phyloP scores from a whole-genome alignment of 2,888 invertebrate genomes.

The Stramonita haemastoma region DNA sequence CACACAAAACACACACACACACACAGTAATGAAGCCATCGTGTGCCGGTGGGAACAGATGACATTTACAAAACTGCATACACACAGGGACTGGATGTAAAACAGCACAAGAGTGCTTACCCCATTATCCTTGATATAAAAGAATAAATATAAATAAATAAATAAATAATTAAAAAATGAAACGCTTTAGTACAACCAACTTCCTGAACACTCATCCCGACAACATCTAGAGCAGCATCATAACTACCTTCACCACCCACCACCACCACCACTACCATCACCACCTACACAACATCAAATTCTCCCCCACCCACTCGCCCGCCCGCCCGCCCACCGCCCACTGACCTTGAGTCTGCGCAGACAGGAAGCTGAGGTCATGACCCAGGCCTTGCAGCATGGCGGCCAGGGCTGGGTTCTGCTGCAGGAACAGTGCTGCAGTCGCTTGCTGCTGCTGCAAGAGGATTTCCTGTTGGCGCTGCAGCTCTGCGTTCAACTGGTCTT shows the following conservation, averaged over 20 bases:
- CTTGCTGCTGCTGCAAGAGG: conserved; percentile 18
- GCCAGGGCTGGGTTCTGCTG: conserved; percentile 36
- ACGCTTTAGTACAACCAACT: too few relatives aligned
- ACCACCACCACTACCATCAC: neutral
- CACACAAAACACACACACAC: neutral
- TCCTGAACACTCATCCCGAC: neutral
- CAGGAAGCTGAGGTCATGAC: conserved; percentile 23
- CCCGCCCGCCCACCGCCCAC: neutral
- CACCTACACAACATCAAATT: neutral
- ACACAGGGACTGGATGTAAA: too few relatives aligned
- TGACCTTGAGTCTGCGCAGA: conserved; percentile 32
- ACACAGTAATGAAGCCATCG: too few relatives aligned
- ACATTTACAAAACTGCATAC: neutral
- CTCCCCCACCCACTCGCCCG: neutral
- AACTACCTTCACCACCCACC: too few relatives aligned
- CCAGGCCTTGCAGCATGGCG: conserved; percentile 10
- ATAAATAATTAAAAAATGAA: too few relatives aligned
- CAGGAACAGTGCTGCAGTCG: neutral
- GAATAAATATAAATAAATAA: too few relatives aligned
- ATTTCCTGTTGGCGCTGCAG: conserved; percentile 19
- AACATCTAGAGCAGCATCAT: too few relatives aligned
- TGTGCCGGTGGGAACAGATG: too few relatives aligned
- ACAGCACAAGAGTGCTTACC: too few relatives aligned
- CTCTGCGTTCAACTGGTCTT: conserved; percentile 69
- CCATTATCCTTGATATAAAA: too few relatives aligned